These are phyloP conservation scores for Drosophila greeni DNA, from an alignment of 2,888 invertebrate species.

Conservation along the genomic window DNA sequence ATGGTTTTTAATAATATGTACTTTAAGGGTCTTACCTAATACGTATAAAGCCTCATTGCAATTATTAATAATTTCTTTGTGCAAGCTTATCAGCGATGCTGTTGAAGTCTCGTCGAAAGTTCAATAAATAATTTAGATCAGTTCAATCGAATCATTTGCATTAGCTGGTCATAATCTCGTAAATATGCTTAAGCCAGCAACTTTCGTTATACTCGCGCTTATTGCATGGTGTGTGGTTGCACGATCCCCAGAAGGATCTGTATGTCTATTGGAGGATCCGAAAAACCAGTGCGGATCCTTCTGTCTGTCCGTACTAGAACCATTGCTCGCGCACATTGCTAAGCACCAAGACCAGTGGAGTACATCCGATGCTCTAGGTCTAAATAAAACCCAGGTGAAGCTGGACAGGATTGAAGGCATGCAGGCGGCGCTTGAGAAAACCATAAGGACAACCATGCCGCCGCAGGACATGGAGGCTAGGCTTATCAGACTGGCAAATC, in stretches of 20 bases:
- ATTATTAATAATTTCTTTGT: too few relatives aligned
- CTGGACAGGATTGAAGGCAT: background rate
- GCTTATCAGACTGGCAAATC: background rate
- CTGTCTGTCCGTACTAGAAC: background rate
- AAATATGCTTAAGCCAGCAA: background rate
- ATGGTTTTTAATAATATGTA: too few relatives aligned
- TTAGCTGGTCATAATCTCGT: background rate
- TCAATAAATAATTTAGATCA: background rate
- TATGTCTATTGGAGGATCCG: conserved; percentile 1
- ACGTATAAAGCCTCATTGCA: too few relatives aligned
- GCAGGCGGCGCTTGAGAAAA: background rate
- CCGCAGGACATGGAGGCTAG: background rate
- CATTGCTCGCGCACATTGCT: background rate
- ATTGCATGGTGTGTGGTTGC: background rate
- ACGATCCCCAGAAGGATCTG: background rate
- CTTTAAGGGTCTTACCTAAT: too few relatives aligned
- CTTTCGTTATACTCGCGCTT: background rate
- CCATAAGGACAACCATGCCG: background rate
- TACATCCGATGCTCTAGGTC: background rate
- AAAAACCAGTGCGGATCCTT: conserved; percentile 5
- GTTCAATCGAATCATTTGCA: background rate
- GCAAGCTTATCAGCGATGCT: too few relatives aligned
- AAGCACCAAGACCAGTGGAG: conserved; percentile 3
- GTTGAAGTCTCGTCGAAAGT: background rate
- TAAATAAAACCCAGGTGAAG: conserved; percentile 1